Evolutionary conservation across 2,113 vertebrate genomes (phyloP), one percentile per base, ranked within the genome.

Genomic region (Nerophis ophidion): DNA sequence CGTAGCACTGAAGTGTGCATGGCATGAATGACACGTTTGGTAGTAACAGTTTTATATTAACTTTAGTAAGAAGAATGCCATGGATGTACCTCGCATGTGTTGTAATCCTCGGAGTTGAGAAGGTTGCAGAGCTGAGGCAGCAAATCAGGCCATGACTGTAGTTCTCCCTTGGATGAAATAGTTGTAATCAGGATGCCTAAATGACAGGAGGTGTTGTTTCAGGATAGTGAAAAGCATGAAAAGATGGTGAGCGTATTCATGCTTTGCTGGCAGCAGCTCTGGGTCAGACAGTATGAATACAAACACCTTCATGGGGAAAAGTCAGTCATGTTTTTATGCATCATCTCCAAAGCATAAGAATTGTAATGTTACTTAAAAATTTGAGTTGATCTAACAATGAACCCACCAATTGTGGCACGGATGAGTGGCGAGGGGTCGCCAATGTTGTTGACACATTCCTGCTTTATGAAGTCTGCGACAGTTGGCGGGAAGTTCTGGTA

Each of bases 91-190:
- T 97, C 95, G 17, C 95, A 98, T 0, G 94, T 97, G 86, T 97
- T 98, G 82, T 98, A 98, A 66, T 98, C 95, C 76, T 98, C 95
- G 0, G 95, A 97, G 82, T 97, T 95, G 47, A 98, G 95, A 57
- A 97, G 79, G 86, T 93, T 96, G 77, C 95, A 98, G 62, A 98
- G 92, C 84, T 97, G 95, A 2, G 95, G 95, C 57, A 97, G 88
- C 62, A 97, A 90, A 76, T 98, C 95, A 0, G 95, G 95, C 95
- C 95, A 98, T 70, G 92, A 93, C 83, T 98, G 94, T 44, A 98
- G 88, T 86, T 97, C 95, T 0, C 95, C 95, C 82, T 96, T 96
- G 61, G 95, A 97, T 40, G 93, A 90, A 66, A 96, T 97, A 16
- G 95, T 98, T 48, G 95, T 98, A 76, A 98, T 98, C 57, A 97